These are phyloP conservation scores for Brachynemurus nebulosus DNA, from an alignment of 2,888 invertebrate species.

Conservation along the genomic window DNA sequence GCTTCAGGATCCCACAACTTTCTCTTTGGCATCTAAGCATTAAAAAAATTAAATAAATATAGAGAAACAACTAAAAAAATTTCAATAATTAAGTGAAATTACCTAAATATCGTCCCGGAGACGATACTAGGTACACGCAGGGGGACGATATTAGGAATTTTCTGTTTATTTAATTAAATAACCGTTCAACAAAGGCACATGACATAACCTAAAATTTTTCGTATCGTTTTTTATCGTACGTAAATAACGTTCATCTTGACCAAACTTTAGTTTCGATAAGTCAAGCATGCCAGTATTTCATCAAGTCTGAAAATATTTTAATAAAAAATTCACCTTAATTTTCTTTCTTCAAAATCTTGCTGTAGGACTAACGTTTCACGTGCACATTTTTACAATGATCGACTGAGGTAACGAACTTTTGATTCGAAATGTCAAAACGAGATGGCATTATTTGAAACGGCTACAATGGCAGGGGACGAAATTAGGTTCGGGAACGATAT, in stretches of 20 bases:
- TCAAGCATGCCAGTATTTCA: constrained; percentile 8
- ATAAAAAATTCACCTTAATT: constrained; percentile 3
- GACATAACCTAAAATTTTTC: constrained; percentile 7
- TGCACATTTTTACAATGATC: background rate
- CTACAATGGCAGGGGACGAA: too few species aligned
- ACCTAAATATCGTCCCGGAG: constrained; percentile 10
- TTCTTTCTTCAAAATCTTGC: background rate
- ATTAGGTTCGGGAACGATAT: too few species aligned
- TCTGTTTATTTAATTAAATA: background rate
- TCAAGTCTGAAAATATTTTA: constrained; percentile 7
- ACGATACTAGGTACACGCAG: constrained; percentile 8
- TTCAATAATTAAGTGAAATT: background rate
- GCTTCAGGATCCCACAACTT: constrained; percentile 17
- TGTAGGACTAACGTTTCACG: background rate
- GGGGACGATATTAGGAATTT: constrained; percentile 10
- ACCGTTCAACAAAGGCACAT: background rate
- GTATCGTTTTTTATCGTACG: constrained; percentile 4
- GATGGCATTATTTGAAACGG: too few species aligned
- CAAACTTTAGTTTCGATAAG: constrained; percentile 1
- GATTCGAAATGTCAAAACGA: background rate
- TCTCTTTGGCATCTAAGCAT: constrained; percentile 4
- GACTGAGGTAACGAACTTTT: background rate
- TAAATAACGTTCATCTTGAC: background rate
- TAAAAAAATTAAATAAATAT: background rate
- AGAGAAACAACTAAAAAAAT: background rate